phyloP scores from a whole-genome alignment of 2,888 invertebrate species.

The Patella depressa region DNA sequence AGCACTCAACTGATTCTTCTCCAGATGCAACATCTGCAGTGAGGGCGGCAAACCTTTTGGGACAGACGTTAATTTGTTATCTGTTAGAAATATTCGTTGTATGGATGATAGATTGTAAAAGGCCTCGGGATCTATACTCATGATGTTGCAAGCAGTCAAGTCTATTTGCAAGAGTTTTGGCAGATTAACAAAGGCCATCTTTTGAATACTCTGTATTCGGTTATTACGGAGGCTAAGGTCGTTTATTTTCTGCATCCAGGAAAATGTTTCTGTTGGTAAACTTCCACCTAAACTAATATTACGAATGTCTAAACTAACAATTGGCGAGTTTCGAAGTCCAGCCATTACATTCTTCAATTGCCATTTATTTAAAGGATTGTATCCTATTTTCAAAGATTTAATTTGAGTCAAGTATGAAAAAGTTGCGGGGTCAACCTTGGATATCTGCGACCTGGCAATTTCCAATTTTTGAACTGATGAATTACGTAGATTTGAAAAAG shows the following conservation, averaged over 20 bases:
- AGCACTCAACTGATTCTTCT: conserved; percentile 79
- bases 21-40: conserved; percentile 44
- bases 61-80: conserved; percentile 44
- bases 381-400: conserved; percentile 50
- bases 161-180: conserved; percentile 46
- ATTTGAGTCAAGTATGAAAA: conserved; percentile 42
- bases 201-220: conserved; percentile 38
- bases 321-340: conserved; percentile 38
- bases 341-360: conserved; percentile 40
- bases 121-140: conserved; percentile 33
- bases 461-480: conserved; percentile 41
- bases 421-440: conserved; percentile 37
- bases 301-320: conserved; percentile 53
- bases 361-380: conserved; percentile 46
- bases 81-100: conserved; percentile 42
- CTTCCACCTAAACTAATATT: conserved; percentile 42
- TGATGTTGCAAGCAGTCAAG: conserved; percentile 44
- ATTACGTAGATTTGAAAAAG: conserved; percentile 42
- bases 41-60: conserved; percentile 48
- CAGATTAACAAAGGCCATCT: conserved; percentile 44
- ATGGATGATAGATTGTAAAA: conserved; percentile 48
- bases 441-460: conserved; percentile 48
- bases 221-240: conserved; percentile 50
- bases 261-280: conserved; percentile 48
- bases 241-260: conserved; percentile 42